These are phyloP conservation scores for Xyliphius kryptos DNA, from an alignment of 2,113 vertebrate genomes.

Conservation along the genomic window DNA sequence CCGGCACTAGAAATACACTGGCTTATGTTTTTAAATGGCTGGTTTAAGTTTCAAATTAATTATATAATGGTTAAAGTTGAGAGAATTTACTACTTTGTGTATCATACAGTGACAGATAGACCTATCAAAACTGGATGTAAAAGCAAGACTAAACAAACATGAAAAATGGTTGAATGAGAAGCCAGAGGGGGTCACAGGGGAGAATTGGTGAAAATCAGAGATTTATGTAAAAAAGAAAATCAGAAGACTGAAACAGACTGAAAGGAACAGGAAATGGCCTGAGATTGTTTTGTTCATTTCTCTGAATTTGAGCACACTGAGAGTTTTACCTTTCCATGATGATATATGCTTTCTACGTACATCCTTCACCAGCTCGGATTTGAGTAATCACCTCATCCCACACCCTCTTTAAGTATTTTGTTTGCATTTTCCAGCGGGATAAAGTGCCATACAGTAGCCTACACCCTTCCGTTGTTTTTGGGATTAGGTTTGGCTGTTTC, in stretches of 20 bases:
- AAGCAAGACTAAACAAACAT: too few species aligned
- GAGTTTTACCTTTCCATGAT: constrained; percentile 19
- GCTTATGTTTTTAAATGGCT: too few species aligned
- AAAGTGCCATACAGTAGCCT: constrained; percentile 10
- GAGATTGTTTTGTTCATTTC: constrained; percentile 15
- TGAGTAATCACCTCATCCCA: constrained; percentile 28
- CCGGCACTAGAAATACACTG: too few species aligned
- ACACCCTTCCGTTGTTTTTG: constrained; percentile 5
- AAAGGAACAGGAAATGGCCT: constrained; percentile 40
- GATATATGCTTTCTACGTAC: constrained; percentile 17
- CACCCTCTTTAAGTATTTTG: constrained; percentile 5
- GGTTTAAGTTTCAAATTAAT: too few species aligned
- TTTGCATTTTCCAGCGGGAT: too few species aligned
- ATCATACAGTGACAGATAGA: too few species aligned
- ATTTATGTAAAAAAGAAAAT: constrained; percentile 19
- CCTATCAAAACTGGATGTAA: too few species aligned
- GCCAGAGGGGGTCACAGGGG: background rate
- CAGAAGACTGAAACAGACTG: constrained; percentile 29
- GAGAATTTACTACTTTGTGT: too few species aligned
- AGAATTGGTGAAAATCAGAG: background rate
- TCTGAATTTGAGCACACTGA: constrained; percentile 27
- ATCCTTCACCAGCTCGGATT: constrained; percentile 8
- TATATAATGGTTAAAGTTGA: too few species aligned
- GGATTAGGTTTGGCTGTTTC: background rate
- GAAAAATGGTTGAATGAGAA: background rate